Evolutionary conservation across 2,888 invertebrate genomes (phyloP).

Genomic region (Cheilosia vulpina): DNA sequence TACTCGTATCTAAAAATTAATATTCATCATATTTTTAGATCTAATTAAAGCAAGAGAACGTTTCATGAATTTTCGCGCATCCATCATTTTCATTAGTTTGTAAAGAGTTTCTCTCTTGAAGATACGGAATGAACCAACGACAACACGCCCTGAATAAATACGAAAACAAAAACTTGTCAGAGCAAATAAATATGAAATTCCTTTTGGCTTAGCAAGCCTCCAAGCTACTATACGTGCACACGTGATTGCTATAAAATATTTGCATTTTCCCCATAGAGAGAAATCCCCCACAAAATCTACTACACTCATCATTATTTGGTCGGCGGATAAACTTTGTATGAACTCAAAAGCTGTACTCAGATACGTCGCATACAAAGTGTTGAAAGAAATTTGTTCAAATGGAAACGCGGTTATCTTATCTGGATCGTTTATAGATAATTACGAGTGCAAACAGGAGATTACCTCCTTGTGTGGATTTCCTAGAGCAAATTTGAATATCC

Average conservation of each 20-base stretch:
- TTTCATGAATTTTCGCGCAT: constrained; percentile 13
- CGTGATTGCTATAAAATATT: constrained; percentile 37
- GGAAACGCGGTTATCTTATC: constrained; percentile 57
- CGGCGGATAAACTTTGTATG: neutral
- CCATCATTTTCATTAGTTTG: constrained; percentile 8
- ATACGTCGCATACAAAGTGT: constrained; percentile 11
- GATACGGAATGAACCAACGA: neutral
- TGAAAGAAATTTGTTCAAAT: constrained; percentile 40
- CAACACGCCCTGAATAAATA: constrained; percentile 56
- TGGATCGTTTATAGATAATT: constrained; percentile 22
- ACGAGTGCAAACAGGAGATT: constrained; percentile 50
- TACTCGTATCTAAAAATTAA: neutral
- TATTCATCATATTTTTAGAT: constrained; percentile 14
- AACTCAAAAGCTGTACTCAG: constrained; percentile 9
- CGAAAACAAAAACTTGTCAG: constrained; percentile 29
- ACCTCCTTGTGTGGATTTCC: constrained; percentile 17
- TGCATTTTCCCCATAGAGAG: constrained; percentile 21
- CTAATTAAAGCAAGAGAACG: constrained; percentile 17
- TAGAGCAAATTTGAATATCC: constrained; percentile 42
- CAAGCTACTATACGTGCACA: neutral
- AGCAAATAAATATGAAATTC: constrained; percentile 45
- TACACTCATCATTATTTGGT: neutral
- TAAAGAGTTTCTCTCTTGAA: neutral
- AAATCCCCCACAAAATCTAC: neutral
- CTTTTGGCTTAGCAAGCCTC: constrained; percentile 9